Base-by-base conservation (phyloP, 2,888 invertebrate species). In the Rhingia rostrata region DNA sequence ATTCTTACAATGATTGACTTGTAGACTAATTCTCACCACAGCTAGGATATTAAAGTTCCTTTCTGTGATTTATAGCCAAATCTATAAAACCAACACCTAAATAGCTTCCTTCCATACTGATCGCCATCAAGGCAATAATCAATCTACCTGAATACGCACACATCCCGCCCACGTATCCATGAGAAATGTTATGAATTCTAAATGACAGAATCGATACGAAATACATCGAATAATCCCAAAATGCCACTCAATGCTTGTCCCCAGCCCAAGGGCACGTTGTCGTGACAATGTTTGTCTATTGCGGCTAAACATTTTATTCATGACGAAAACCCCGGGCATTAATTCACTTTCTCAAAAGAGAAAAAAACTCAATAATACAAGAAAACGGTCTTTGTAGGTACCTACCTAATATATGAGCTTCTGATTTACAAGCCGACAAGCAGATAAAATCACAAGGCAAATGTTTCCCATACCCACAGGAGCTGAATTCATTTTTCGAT, bases 111-210 rank as follows among this genome's bases (percentile, higher is more conserved):
- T 79, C 53, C 56, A 41, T 47, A 49, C 67, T 43, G 54, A 72
- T 77, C 66, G 12, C 58, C 60, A 61, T 53, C 35, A 51, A 69
- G 69, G 51, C 54, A 51, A 60, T 22, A 54, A 75, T 78, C 67
- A 73, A 64, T 64, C 79, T 79, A 79, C 79, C 83, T 73, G 78
- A 39, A 49, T 4, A 22, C 49, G 22, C 39, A 58, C 47, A 41
- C 54, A 73, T 79, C 79, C 67, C 83, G 49, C 73, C 73, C 84
- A 80, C 74, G 79, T 79, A 67, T 63, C 49, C 54, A 69, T 47
- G 56, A 64, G 64, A 64, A 80, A 54, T 74, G 64, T 66, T 66
- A 75, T 84, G 84, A 74, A 84, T 84, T 74, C 61, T 54, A 80
- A 84, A 70, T 53, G 56, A 69, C 58, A 45, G 39, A 79, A 64